Base-by-base conservation (phyloP, 1,140 invertebrate species). In the Caenorhabditis tropicalis region DNA sequence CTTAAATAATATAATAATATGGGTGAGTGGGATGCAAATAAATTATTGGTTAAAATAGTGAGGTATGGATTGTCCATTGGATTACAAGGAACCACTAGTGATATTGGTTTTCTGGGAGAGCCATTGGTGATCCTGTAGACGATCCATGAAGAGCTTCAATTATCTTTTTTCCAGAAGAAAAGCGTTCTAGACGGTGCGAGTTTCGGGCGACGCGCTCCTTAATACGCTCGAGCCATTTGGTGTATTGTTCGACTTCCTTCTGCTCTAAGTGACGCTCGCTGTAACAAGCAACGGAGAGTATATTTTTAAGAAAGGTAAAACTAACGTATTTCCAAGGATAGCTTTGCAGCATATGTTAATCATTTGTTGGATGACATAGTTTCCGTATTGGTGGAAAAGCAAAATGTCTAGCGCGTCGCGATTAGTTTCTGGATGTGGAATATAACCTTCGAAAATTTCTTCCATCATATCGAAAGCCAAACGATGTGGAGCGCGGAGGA, bases 371-470 rank as follows among this genome's bases (percentile, higher is more conserved):
- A 89, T 79, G 24, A 89, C 88, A 46, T 89, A 89, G 81, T 89
- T 89, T 60, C 88, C 88, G 74, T 86, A 89, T 83, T 89, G 88
- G 39, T 89, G 88, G 86, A 89, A 89, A 6, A 89, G 29, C 86
- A 89, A 84, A 16, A 86, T 82, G 46, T 88, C 87, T 0, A 89
- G 84, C 15, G 79, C 56, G 43, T 86, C 82, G 29, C 82, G 70
- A 19, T 48, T 33, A 2, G 82, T 79, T 1, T 84, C 82, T 24
- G 81, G 82, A 53, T 88, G 81, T 48, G 87, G 81, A 65, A 85
- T 79, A 31, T 85, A 90, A 6, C 89, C 87, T 29, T 86, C 89
- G 56, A 89, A 87, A 15, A 90, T 85, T 65, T 89, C 88, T 24
- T 86, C 46, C 82, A 89, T 89, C 79, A 87, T 84, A 29, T 85